Conservation (phyloP, 2,113 vertebrate genomes). For the Myotis davidii region DNA sequence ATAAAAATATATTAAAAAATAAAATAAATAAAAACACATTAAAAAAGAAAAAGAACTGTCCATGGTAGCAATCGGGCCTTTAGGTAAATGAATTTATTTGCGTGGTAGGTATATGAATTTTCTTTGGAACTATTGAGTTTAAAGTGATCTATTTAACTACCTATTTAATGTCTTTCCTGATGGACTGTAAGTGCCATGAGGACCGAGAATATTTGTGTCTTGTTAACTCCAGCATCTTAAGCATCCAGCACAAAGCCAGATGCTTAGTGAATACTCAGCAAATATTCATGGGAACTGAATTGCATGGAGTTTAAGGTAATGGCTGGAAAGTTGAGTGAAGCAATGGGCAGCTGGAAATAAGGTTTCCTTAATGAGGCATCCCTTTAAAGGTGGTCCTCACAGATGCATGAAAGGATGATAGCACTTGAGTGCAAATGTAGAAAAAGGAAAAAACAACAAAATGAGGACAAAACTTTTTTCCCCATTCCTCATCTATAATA, state of each 20-base stretch:
- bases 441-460: not conserved
- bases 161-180: not conserved
- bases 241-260: not conserved
- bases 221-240: not conserved
- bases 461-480: not conserved
- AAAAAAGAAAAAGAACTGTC: not conserved
- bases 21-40: too few species aligned
- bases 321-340: not conserved
- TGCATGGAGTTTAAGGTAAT: not conserved
- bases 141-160: not conserved
- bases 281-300: not conserved
- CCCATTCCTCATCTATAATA: not conserved
- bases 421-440: not conserved
- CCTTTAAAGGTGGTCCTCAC: not conserved
- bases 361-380: not conserved
- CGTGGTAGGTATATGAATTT: not conserved
- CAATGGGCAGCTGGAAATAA: not conserved
- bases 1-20: too few species aligned
- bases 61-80: not conserved
- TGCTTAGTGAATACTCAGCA: not conserved
- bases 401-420: not conserved
- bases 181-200: not conserved
- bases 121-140: not conserved
- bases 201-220: not conserved
- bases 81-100: not conserved